A percentile compares a stretch with the other conserved stretches of the same genome.
Evolutionary conservation across 2,888 invertebrate species (phyloP).

Genomic region (Nowickia ferox): DNA sequence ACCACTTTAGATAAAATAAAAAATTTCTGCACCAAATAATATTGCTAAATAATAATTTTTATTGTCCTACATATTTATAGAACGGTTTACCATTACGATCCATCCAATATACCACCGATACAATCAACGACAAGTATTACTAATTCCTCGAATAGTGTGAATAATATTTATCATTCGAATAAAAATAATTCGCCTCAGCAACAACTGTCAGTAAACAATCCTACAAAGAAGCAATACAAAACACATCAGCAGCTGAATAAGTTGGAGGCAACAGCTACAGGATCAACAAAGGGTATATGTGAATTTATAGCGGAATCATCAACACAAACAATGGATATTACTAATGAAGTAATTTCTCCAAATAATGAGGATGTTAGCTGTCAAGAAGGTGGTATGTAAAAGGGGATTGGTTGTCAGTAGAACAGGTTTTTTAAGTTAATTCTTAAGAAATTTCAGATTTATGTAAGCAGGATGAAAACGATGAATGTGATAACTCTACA

Average conservation of each 20-base stretch:
- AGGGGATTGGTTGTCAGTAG: too few relatives aligned
- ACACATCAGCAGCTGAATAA: constrained; percentile 70
- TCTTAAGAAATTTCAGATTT: constrained; percentile 61
- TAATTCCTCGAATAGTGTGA: constrained; percentile 21
- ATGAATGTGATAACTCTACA: constrained; percentile 80
- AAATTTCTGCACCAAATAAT: too few relatives aligned
- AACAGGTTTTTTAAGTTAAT: too few relatives aligned
- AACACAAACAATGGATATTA: constrained; percentile 75
- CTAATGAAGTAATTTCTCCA: constrained; percentile 56
- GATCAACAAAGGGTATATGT: constrained; percentile 31
- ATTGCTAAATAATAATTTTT: neutral
- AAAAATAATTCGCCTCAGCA: constrained; percentile 62
- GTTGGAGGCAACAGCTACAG: constrained; percentile 43
- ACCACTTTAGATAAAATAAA: too few relatives aligned
- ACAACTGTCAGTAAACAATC: constrained; percentile 55
- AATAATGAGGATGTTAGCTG: constrained; percentile 59
- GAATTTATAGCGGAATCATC: constrained; percentile 78
- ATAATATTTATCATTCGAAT: constrained; percentile 62
- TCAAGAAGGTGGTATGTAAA: constrained; percentile 55
- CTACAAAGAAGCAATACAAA: constrained; percentile 68
- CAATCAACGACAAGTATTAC: constrained; percentile 76
- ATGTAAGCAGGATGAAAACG: constrained; percentile 72
- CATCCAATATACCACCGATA: constrained; percentile 83
- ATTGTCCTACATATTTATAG: constrained; percentile 76
- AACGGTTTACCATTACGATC: constrained; percentile 83